A percentile compares a stretch with the other conserved stretches of the same genome.
These are phyloP conservation scores for Pachliopta kotzebuea DNA, from an alignment of 2,888 invertebrate species.

Conservation along the genomic window DNA sequence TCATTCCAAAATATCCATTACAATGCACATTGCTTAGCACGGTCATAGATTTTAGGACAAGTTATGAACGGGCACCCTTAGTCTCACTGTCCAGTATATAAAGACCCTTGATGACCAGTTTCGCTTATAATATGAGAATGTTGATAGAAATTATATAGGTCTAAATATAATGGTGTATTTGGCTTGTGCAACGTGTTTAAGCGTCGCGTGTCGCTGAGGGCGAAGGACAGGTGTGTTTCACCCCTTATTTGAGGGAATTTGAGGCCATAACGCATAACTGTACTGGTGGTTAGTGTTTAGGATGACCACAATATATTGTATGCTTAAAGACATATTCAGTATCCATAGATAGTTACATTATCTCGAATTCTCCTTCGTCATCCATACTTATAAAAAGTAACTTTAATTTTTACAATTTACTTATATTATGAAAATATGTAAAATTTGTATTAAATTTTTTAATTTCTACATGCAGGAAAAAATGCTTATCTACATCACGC, in stretches of 20 bases:
- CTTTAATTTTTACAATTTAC: too few species aligned
- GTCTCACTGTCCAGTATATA: slow-evolving; percentile 41
- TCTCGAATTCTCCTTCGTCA: too few species aligned
- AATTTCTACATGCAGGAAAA: too few species aligned
- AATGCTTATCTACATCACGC: too few species aligned
- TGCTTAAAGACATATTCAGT: not conserved
- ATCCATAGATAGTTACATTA: not conserved
- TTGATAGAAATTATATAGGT: slow-evolving; percentile 40
- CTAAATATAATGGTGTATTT: slow-evolving; percentile 45
- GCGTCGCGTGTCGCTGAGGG: slow-evolving; percentile 74
- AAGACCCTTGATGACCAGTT: slow-evolving; percentile 37
- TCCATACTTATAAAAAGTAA: too few species aligned
- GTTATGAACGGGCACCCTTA: slow-evolving; percentile 52
- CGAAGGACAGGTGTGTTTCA: slow-evolving; percentile 72
- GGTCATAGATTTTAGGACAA: slow-evolving; percentile 57
- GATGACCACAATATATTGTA: slow-evolving; percentile 42
- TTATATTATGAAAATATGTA: too few species aligned
- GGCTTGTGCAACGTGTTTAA: slow-evolving; percentile 56
- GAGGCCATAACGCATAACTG: slow-evolving; percentile 65
- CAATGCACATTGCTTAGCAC: slow-evolving; percentile 68
- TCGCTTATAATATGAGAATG: slow-evolving; percentile 8
- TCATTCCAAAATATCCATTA: slow-evolving; percentile 60
- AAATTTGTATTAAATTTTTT: too few species aligned
- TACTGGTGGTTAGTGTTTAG: slow-evolving; percentile 50
- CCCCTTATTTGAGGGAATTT: slow-evolving; percentile 74